phyloP scores from a whole-genome alignment of 1,140 invertebrate genomes.

The Nephotettix cincticeps region DNA sequence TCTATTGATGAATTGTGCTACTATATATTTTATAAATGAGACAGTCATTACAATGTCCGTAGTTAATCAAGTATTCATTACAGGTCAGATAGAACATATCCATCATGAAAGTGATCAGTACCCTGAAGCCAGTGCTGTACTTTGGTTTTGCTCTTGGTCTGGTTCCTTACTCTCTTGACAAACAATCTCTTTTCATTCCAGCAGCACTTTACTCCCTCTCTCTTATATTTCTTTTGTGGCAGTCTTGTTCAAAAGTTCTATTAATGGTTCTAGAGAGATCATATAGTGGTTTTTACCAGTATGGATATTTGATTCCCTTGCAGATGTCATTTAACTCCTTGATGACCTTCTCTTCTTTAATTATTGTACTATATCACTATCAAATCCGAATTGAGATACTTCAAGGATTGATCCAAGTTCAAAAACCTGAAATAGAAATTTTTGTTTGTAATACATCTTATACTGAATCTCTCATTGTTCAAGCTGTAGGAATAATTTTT shows the following conservation, averaged over 20 bases:
- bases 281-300: background rate
- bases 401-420: background rate
- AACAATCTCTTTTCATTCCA: background rate
- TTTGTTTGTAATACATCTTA: too few relatives aligned
- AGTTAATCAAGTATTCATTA: too few relatives aligned
- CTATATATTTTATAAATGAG: too few relatives aligned
- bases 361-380: background rate
- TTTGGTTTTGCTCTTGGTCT: background rate
- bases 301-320: background rate
- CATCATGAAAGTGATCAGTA: too few relatives aligned
- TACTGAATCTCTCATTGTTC: background rate
- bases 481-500: background rate
- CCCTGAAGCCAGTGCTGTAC: background rate
- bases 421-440: background rate
- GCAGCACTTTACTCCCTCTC: background rate
- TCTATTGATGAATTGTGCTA: too few relatives aligned
- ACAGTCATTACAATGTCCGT: too few relatives aligned
- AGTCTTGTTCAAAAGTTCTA: background rate
- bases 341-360: background rate
- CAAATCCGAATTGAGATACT: background rate
- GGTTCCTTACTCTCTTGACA: background rate
- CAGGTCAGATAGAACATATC: too few relatives aligned
- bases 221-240: slow-evolving; percentile 3
- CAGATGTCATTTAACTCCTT: background rate
- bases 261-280: too few relatives aligned